Base-by-base conservation (phyloP, 2,888 invertebrate genomes). In the Pteria penguin region DNA sequence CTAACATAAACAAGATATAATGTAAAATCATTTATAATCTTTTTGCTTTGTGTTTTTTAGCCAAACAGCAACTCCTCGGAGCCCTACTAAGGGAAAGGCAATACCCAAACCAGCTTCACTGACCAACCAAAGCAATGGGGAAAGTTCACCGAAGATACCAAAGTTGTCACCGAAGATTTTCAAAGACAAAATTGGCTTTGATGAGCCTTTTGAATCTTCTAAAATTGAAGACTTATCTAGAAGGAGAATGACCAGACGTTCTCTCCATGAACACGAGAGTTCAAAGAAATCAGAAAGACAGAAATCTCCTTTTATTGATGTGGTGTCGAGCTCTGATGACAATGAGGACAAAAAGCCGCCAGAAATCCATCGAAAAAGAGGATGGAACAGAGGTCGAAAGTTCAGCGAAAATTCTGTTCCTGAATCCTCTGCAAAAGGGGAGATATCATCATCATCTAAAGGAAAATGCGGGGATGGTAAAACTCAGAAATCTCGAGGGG, bases 141-240 rank as follows among this genome's bases (percentile, higher is more conserved):
- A 87, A 54, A 78, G 82, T 2, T 83, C 84, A 11, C 84, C 85
- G 27, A 86, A 85, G 71, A 69, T 86, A 61, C 86, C 86, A 0
- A 82, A 82, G 65, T 75, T 86, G 26, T 86, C 85, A 11, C 86
- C 86, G 14, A 83, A 82, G 66, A 66, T 81, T n/a, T 61, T 80
- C 4, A 76, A 79, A 24, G 74, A 74, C 24, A 72, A 72, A 31
- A 31, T 72, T 63, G 80, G 78, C 27, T 81, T 82, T 22, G 81
- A 71, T 22, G 78, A 77, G 8, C 76, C 81, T 14, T 60, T 73
- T n/a, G 72, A 58, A 2, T 31, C 26, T 24, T 72, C 70, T 11
- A 68, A 72, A 8, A 45, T 8, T 45, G 75, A 78, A 0, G 82
- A 82, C n/a, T 55, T 66, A 1, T 83, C 81, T 52, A 82, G 72